Conservation (phyloP, 2,797 vertebrate genomes). For the Phoebastria nigripes region DNA sequence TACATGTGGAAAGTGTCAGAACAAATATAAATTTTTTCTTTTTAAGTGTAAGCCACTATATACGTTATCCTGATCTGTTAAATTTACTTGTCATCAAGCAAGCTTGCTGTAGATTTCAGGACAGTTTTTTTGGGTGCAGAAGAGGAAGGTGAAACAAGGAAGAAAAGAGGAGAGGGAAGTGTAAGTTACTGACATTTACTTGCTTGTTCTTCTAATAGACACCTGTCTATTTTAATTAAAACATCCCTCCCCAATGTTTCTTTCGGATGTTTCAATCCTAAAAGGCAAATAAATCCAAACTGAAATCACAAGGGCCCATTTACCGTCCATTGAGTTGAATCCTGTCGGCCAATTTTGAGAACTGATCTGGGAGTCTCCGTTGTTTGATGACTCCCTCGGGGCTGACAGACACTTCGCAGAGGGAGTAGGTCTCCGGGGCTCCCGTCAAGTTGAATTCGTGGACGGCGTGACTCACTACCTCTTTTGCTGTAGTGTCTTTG, state of each 20-base stretch:
- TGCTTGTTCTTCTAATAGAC: neutral
- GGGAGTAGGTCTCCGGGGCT: slow-evolving; percentile 85
- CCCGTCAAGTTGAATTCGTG: slow-evolving; percentile 88
- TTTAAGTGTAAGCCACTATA: neutral
- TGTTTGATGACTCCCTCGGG: slow-evolving; percentile 95
- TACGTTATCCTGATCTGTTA: neutral
- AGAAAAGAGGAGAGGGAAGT: neutral
- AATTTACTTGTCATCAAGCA: neutral
- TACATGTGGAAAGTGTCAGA: neutral
- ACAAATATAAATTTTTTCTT: neutral
- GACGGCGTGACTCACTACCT: slow-evolving; percentile 89
- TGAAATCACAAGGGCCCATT: neutral
- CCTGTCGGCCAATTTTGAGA: slow-evolving; percentile 94
- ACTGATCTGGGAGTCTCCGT: slow-evolving; percentile 90
- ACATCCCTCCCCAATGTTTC: neutral
- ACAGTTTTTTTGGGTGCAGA: neutral
- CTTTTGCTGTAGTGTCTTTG: slow-evolving; percentile 95
- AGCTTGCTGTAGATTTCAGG: neutral
- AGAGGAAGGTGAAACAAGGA: neutral
- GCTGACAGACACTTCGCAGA: slow-evolving; percentile 94
- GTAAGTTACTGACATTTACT: neutral
- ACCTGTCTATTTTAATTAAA: neutral
- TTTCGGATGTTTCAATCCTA: neutral
- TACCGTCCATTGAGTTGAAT: slow-evolving; percentile 96
- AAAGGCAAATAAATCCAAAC: neutral